These are phyloP conservation scores for Zaprionus camerounensis DNA, from an alignment of 1,140 invertebrate genomes.

Conservation along the genomic window DNA sequence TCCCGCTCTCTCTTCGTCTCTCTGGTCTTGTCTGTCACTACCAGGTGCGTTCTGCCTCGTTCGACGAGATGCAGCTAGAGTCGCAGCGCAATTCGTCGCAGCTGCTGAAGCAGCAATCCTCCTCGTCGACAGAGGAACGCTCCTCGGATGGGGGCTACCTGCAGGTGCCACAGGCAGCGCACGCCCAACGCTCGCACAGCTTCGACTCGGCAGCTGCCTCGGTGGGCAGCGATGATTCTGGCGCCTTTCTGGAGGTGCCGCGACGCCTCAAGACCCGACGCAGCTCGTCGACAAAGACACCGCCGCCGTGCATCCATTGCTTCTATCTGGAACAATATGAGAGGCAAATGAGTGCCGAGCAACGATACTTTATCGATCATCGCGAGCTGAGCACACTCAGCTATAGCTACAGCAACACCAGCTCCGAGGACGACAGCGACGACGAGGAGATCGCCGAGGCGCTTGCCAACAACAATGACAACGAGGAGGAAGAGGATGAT, in stretches of 20 bases:
- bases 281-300: constrained; percentile 86
- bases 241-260: constrained; percentile 88
- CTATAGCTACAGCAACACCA: constrained; percentile 80
- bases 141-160: constrained; percentile 85
- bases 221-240: constrained; percentile 87
- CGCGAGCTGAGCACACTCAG: constrained; percentile 84
- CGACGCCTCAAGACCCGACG: constrained; percentile 87
- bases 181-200: constrained; percentile 89
- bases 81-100: constrained; percentile 86
- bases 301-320: constrained; percentile 88
- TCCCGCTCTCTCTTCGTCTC: background rate
- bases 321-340: constrained; percentile 88
- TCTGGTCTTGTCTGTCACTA: background rate
- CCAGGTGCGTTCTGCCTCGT: constrained; percentile 90
- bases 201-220: constrained; percentile 89
- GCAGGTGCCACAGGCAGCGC: constrained; percentile 87
- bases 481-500: constrained; percentile 84
- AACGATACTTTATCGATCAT: constrained; percentile 75
- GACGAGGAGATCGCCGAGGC: constrained; percentile 70
- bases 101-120: constrained; percentile 84
- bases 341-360: constrained; percentile 85
- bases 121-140: constrained; percentile 79
- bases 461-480: constrained; percentile 54
- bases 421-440: constrained; percentile 85
- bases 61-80: constrained; percentile 94